These are phyloP conservation scores for Vireo griseus DNA, from an alignment of 2,797 vertebrate genomes.

Conservation along the genomic window DNA sequence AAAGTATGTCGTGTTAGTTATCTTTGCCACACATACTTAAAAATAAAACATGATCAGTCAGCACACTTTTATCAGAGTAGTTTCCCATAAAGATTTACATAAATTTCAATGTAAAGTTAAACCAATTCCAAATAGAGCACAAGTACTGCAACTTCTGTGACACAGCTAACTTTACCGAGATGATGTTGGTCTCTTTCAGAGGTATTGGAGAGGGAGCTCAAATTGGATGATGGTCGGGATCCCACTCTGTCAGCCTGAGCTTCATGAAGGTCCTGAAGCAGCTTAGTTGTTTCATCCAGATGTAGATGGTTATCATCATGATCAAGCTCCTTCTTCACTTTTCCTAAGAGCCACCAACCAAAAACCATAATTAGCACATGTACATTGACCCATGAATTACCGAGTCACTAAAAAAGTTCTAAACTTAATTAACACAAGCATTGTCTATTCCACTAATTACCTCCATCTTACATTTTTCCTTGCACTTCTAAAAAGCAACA, in stretches of 20 bases:
- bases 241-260: slow-evolving; percentile 89
- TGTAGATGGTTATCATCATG: slow-evolving; percentile 88
- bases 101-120: neutral
- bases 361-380: neutral
- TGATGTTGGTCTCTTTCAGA: slow-evolving; percentile 96
- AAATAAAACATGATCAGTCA: neutral
- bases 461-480: neutral
- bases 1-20: neutral
- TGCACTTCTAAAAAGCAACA: neutral
- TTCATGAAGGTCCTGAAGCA: slow-evolving; percentile 95
- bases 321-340: slow-evolving; percentile 93
- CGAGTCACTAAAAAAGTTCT: neutral
- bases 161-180: slow-evolving; percentile 74
- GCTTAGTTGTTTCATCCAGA: slow-evolving; percentile 90
- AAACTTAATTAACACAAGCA: neutral
- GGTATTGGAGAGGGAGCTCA: slow-evolving; percentile 93
- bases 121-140: neutral
- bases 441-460: neutral
- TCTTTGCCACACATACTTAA: neutral
- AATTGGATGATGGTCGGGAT: slow-evolving; percentile 92
- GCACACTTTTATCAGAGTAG: neutral
- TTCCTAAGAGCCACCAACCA: slow-evolving; percentile 74
- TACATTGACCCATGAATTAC: neutral
- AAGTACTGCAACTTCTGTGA: neutral
- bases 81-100: neutral